Conservation (phyloP, 2,797 vertebrate genomes). For the Danio albolineatus region DNA sequence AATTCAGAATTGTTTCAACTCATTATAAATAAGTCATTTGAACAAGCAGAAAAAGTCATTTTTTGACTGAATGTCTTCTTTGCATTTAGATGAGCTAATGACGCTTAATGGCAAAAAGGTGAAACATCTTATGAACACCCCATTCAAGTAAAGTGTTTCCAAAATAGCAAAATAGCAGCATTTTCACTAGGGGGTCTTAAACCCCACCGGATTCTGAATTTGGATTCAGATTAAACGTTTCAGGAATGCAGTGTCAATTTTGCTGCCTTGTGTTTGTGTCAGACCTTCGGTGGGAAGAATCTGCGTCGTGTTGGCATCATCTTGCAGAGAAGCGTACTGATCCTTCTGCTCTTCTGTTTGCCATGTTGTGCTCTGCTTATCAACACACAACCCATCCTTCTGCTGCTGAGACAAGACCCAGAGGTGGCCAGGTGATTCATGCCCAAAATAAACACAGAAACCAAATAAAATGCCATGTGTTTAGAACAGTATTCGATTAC, state of each 20-base stretch:
- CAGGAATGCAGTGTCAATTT: neutral
- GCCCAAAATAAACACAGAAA: neutral
- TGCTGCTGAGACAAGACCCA: constrained; percentile 82
- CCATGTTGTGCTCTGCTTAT: constrained; percentile 92
- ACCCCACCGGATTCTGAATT: neutral
- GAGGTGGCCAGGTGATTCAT: constrained; percentile 83
- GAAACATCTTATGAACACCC: too few species aligned
- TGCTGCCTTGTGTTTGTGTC: constrained; percentile 54
- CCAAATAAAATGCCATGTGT: neutral
- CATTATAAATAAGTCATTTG: too few species aligned
- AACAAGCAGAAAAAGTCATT: too few species aligned
- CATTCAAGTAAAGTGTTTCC: too few species aligned
- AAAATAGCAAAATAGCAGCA: neutral
- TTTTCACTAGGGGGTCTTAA: neutral
- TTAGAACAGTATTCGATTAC: neutral
- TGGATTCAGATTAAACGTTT: neutral
- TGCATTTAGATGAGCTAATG: too few species aligned
- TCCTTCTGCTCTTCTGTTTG: constrained; percentile 89
- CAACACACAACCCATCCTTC: constrained; percentile 84
- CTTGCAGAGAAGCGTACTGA: constrained; percentile 83
- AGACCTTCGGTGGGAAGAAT: constrained; percentile 90
- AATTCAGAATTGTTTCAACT: too few species aligned
- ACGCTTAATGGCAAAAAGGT: too few species aligned
- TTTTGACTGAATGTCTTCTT: too few species aligned
- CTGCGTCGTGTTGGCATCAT: constrained; percentile 88